Evolutionary conservation across 2,888 invertebrate species (phyloP).

Genomic region (Trachelus stipa): DNA sequence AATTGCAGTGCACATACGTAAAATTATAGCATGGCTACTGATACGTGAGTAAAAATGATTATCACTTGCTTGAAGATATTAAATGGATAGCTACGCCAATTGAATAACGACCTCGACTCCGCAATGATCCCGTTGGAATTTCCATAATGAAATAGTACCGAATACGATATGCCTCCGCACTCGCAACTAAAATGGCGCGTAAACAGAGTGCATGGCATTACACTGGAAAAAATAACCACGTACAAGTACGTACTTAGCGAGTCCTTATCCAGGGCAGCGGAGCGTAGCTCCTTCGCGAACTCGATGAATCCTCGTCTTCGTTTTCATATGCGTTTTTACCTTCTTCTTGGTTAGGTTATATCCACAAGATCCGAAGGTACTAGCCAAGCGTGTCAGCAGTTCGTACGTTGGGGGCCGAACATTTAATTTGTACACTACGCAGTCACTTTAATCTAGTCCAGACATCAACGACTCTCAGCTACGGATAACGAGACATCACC

Average conservation of each 20-base stretch:
- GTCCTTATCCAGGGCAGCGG: slow-evolving; percentile 54
- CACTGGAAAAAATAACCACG: slow-evolving; percentile 53
- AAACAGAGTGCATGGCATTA: slow-evolving; percentile 28
- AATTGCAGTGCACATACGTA: not conserved
- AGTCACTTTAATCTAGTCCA: slow-evolving; percentile 46
- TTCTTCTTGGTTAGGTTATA: slow-evolving; percentile 20
- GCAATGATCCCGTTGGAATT: not conserved
- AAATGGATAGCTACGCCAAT: not conserved
- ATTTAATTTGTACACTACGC: slow-evolving; percentile 40
- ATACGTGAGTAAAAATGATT: not conserved
- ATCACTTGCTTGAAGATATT: not conserved
- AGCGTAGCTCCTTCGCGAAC: slow-evolving; percentile 58
- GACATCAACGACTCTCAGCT: slow-evolving; percentile 36
- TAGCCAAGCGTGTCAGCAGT: not conserved
- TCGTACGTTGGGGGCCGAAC: slow-evolving; percentile 24
- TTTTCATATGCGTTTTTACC: slow-evolving; percentile 13
- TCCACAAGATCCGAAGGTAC: slow-evolving; percentile 5
- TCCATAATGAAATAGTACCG: not conserved
- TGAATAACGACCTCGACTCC: not conserved
- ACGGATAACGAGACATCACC: slow-evolving; percentile 37
- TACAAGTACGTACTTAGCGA: slow-evolving; percentile 58
- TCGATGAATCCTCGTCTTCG: slow-evolving; percentile 29
- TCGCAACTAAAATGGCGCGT: slow-evolving; percentile 40
- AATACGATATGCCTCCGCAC: slow-evolving; percentile 3
- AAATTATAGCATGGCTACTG: not conserved